These are phyloP conservation scores for Wiebesia pumilae DNA, from an alignment of 1,140 invertebrate genomes.

Conservation along the genomic window DNA sequence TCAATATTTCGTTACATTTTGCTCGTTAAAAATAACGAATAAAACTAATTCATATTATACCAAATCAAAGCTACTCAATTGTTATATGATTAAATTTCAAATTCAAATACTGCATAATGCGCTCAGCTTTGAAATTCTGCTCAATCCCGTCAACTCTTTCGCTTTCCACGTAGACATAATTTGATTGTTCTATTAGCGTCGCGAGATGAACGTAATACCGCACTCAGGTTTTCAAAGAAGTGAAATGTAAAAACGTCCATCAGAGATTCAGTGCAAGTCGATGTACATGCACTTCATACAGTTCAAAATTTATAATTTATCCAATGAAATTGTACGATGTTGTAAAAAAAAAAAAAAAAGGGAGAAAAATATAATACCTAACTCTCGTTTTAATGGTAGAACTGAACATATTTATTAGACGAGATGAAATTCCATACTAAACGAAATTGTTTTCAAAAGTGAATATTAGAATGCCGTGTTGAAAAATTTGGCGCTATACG, in stretches of 20 bases:
- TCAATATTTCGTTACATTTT: not conserved
- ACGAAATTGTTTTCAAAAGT: no score
- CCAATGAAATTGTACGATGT: not conserved
- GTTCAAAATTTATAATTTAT: not conserved
- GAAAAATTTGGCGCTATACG: no score
- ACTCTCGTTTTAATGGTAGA: not conserved
- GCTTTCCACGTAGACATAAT: constrained; percentile 32
- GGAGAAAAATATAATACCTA: not conserved
- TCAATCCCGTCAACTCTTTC: constrained; percentile 4
- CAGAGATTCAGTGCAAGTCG: not conserved
- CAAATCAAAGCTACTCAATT: not conserved
- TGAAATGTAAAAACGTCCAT: constrained; percentile 27
- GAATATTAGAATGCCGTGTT: no score
- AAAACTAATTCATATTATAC: not conserved
- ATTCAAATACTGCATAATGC: not conserved
- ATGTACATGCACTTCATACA: not conserved
- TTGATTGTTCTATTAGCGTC: constrained; percentile 41
- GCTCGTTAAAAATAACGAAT: not conserved
- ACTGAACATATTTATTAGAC: not conserved
- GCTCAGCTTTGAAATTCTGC: not conserved
- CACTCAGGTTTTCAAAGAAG: constrained; percentile 19
- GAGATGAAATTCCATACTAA: no score
- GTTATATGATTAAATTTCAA: constrained; percentile 6
- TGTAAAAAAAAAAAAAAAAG: no score
- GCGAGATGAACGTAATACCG: not conserved